Percentiles rank a stretch among this genome's conserved stretches.
phyloP scores from a whole-genome alignment of 2,113 vertebrate genomes.

The Lamprologus ornatipinnis region DNA sequence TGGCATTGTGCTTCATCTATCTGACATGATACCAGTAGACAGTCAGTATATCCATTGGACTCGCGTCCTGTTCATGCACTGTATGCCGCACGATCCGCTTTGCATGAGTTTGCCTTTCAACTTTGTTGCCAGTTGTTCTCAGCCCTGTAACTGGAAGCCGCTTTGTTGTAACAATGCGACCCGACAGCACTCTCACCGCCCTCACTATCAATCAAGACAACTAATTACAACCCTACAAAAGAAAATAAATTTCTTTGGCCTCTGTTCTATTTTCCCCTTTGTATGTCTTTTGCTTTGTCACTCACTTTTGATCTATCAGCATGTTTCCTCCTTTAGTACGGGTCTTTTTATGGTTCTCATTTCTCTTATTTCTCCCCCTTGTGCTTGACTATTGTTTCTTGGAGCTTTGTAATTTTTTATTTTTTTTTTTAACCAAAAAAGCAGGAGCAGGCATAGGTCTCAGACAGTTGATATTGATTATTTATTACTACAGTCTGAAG shows the following conservation, averaged over 20 bases:
- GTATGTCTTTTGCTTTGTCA: not conserved
- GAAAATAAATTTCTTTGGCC: slow-evolving; percentile 2
- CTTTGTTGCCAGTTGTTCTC: not conserved
- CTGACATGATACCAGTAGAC: not conserved
- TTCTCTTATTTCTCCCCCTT: not conserved
- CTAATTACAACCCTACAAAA: slow-evolving; percentile 46
- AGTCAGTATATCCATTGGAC: not conserved
- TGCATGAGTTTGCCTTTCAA: not conserved
- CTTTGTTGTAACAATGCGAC: slow-evolving; percentile 7
- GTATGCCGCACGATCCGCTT: not conserved
- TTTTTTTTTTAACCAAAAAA: not conserved
- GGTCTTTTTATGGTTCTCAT: not conserved
- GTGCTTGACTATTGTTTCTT: not conserved
- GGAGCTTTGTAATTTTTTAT: not conserved
- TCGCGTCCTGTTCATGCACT: fast-evolving
- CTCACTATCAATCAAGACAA: slow-evolving; percentile 11
- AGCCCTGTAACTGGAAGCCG: not conserved
- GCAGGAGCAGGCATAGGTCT: not conserved
- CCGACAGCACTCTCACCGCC: not conserved
- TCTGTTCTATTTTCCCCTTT: not conserved
- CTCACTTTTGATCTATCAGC: not conserved
- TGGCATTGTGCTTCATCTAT: not conserved
- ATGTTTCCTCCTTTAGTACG: not conserved
- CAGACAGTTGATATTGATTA: not conserved
- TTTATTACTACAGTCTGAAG: not conserved